These are phyloP conservation scores for Apodemus speciosus DNA, from an alignment of 2,113 vertebrate genomes.

Conservation along the genomic window DNA sequence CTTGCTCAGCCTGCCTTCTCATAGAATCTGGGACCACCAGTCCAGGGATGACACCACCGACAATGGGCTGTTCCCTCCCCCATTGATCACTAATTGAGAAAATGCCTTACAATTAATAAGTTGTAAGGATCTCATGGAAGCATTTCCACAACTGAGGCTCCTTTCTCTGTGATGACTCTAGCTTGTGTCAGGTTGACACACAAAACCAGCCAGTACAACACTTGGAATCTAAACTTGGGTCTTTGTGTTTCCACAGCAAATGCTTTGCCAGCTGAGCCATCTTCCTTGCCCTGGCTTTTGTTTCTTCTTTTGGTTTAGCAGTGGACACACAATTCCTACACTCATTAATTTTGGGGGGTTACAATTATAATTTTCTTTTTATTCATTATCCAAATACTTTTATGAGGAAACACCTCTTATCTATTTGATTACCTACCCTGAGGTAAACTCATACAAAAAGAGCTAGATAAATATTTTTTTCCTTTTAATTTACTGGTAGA, in stretches of 20 bases:
- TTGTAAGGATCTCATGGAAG: too few species aligned
- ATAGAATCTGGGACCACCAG: too few species aligned
- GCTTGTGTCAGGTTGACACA: too few species aligned
- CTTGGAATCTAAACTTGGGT: background rate
- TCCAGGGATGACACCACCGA: too few species aligned
- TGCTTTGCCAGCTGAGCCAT: background rate
- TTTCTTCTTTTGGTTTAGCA: background rate
- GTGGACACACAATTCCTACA: background rate
- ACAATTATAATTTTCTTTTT: background rate
- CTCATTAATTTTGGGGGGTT: background rate
- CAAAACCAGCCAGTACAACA: too few species aligned
- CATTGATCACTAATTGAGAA: too few species aligned
- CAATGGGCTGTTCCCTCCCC: too few species aligned
- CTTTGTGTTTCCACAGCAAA: background rate
- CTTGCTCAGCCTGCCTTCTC: too few species aligned
- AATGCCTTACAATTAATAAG: too few species aligned
- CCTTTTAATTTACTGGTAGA: conserved; percentile 1
- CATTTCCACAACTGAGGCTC: too few species aligned
- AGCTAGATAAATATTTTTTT: background rate
- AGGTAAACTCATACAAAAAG: background rate
- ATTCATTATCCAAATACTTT: background rate
- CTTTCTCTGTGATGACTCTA: too few species aligned
- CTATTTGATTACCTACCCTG: background rate
- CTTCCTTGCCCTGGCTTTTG: background rate
- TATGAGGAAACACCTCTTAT: background rate